Percentiles rank a stretch among this genome's conserved stretches.
These are phyloP conservation scores for Zosterops japonicus DNA, from an alignment of 2,113 vertebrate genomes.

Conservation along the genomic window DNA sequence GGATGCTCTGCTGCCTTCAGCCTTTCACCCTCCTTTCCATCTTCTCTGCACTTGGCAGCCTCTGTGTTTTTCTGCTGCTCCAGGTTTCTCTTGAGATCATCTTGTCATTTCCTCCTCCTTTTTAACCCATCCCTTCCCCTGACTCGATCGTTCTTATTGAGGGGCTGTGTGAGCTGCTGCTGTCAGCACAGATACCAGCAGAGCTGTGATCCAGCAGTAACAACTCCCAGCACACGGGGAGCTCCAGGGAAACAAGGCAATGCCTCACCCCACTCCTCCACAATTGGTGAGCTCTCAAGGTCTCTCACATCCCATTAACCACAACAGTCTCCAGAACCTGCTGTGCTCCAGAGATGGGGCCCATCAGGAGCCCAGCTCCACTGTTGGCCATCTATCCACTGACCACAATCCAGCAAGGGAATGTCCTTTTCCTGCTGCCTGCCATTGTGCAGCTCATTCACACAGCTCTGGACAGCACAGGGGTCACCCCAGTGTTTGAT, in stretches of 20 bases:
- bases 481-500: not conserved
- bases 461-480: not conserved
- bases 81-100: not conserved
- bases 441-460: not conserved
- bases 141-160: fast-evolving
- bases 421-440: not conserved
- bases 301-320: not conserved
- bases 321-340: not conserved
- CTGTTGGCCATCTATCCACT: not conserved
- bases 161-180: not conserved
- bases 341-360: not conserved
- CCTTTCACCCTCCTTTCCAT: not conserved
- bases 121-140: conserved; percentile 2
- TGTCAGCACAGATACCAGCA: not conserved
- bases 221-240: not conserved
- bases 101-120: not conserved
- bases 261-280: not conserved
- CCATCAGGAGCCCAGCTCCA: not conserved
- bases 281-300: fast-evolving
- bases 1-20: not conserved
- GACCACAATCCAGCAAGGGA: not conserved
- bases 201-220: not conserved
- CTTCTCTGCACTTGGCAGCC: not conserved
- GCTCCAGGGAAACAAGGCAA: fast-evolving
- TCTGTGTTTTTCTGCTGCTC: not conserved